Evolutionary conservation across 2,113 vertebrate species (phyloP).

Genomic region (Platysteira castanea): DNA sequence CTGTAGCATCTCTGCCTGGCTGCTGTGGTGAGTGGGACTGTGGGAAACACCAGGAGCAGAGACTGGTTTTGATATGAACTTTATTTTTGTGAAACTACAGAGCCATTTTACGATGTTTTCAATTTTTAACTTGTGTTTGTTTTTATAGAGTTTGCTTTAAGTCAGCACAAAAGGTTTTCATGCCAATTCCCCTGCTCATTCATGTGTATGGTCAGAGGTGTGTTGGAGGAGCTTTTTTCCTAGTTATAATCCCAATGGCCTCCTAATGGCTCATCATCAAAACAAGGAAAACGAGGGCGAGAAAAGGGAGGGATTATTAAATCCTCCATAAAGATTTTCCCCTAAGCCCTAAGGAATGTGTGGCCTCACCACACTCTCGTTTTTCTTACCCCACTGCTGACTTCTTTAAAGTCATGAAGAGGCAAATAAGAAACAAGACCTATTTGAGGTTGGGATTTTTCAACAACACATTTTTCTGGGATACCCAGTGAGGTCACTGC

Average conservation of each 20-base stretch:
- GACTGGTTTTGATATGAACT: neutral
- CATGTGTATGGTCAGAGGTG: neutral
- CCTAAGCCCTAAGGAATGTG: neutral
- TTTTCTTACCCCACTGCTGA: neutral
- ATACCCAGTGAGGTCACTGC: neutral
- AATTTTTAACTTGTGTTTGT: neutral
- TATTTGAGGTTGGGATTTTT: neutral
- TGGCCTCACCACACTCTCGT: neutral
- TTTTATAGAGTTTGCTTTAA: neutral
- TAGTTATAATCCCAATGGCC: neutral
- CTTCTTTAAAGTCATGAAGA: neutral
- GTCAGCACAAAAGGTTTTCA: neutral
- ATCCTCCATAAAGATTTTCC: neutral
- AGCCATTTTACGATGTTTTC: neutral
- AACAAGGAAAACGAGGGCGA: neutral
- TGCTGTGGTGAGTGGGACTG: neutral
- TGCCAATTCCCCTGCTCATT: neutral
- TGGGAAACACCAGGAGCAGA: neutral
- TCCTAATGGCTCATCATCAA: neutral
- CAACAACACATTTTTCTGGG: neutral
- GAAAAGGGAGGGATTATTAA: neutral
- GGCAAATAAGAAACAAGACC: neutral
- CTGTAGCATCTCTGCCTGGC: slow-evolving; percentile 30
- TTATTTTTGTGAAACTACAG: slow-evolving; percentile 14
- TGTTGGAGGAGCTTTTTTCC: neutral